phyloP scores from a whole-genome alignment of 2,888 invertebrate genomes.

The Dendrolimus houi region DNA sequence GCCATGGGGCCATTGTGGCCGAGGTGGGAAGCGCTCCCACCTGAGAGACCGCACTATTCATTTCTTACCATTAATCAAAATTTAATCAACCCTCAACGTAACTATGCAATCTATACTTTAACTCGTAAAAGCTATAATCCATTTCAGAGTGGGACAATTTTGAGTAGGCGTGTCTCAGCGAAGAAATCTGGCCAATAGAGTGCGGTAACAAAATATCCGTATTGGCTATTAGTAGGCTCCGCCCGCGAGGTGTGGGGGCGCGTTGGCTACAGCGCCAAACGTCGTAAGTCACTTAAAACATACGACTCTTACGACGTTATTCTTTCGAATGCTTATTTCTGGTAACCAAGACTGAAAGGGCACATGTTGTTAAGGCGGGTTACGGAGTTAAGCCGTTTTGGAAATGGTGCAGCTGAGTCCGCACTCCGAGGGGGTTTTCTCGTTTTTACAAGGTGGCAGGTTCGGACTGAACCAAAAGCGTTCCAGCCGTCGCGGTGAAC shows the following conservation, averaged over 20 bases:
- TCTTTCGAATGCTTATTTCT: not conserved
- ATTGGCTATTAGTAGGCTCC: constrained; percentile 77
- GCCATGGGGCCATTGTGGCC: not conserved
- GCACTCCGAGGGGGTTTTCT: constrained; percentile 32
- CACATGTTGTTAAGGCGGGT: constrained; percentile 24
- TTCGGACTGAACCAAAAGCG: constrained; percentile 59
- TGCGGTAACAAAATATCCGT: constrained; percentile 76
- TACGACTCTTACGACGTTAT: constrained; percentile 24
- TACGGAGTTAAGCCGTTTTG: constrained; percentile 41
- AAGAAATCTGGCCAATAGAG: constrained; percentile 79
- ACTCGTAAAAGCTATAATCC: not conserved
- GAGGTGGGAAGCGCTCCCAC: constrained; percentile 10
- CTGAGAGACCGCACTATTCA: constrained; percentile 46
- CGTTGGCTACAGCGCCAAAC: constrained; percentile 14
- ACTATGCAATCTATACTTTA: not conserved
- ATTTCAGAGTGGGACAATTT: not conserved
- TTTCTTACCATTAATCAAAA: constrained; percentile 75
- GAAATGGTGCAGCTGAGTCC: constrained; percentile 22
- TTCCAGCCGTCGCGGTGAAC: constrained; percentile 61
- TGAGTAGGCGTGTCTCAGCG: constrained; percentile 64
- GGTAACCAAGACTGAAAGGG: constrained; percentile 22
- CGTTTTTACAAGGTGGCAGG: constrained; percentile 41
- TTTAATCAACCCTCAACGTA: constrained; percentile 46
- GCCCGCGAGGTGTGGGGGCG: constrained; percentile 48
- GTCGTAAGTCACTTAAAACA: constrained; percentile 21